phyloP scores from a whole-genome alignment of 2,888 invertebrate species.

The Tinea semifulvella region DNA sequence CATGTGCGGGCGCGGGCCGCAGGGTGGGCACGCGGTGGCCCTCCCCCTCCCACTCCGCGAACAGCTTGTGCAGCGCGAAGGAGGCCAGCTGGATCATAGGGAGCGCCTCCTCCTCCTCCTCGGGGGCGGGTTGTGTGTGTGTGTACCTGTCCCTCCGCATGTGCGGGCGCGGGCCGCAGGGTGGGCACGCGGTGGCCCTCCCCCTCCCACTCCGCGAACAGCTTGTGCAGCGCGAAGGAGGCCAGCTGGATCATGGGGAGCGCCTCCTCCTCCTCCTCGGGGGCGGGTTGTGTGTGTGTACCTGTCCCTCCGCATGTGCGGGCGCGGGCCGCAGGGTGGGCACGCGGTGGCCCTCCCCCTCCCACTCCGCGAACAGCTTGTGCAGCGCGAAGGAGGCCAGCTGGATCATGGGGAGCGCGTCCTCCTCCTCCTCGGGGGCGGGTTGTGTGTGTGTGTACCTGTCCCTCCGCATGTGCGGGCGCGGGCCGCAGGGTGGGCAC shows the following conservation, averaged over 20 bases:
- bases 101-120: conserved; percentile 34
- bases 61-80: conserved; percentile 84
- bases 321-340: conserved; percentile 50
- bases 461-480: no score
- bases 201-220: conserved; percentile 84
- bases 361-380: conserved; percentile 85
- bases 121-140: no score
- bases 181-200: conserved; percentile 71
- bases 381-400: conserved; percentile 85
- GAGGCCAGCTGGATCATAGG: conserved; percentile 88
- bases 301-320: no score
- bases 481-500: conserved; percentile 55
- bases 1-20: no score
- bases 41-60: conserved; percentile 83
- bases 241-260: conserved; percentile 87
- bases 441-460: no score
- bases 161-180: no score
- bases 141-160: no score
- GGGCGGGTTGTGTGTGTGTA: no score
- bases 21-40: conserved; percentile 69
- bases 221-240: conserved; percentile 84
- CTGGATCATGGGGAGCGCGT: conserved; percentile 79
- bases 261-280: conserved; percentile 20
- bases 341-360: conserved; percentile 74
- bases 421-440: conserved; percentile 21